phyloP scores from a whole-genome alignment of 2,113 vertebrate genomes.

The Polypterus bichir region DNA sequence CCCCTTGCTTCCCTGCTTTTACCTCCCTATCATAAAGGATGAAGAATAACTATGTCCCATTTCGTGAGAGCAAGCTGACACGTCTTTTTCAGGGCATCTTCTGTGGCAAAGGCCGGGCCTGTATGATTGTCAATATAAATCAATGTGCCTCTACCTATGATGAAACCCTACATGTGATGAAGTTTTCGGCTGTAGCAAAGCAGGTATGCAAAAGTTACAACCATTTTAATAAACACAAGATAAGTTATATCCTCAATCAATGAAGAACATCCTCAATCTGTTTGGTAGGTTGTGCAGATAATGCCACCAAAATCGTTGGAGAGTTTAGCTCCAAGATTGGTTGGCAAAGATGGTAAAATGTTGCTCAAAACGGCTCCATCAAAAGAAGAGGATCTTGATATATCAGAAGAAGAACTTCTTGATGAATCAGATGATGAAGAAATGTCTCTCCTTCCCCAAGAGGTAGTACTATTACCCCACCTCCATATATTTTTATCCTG shows the following conservation, averaged over 20 bases:
- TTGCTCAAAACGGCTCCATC: constrained; percentile 35
- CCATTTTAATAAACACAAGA: too few species aligned
- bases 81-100: constrained; percentile 77
- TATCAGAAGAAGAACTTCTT: constrained; percentile 45
- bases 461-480: constrained; percentile 34
- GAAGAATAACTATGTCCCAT: constrained; percentile 53
- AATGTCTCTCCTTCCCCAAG: constrained; percentile 60
- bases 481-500: too few species aligned
- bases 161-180: constrained; percentile 78
- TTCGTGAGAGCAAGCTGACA: constrained; percentile 79
- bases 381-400: constrained; percentile 36
- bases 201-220: constrained; percentile 42
- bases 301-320: constrained; percentile 46
- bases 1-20: background rate
- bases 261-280: background rate
- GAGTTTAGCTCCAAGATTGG: constrained; percentile 40
- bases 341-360: constrained; percentile 43
- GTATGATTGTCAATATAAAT: constrained; percentile 79
- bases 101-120: constrained; percentile 66
- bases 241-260: too few species aligned
- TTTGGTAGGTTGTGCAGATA: constrained; percentile 62
- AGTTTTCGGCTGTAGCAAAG: constrained; percentile 75
- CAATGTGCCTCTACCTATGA: constrained; percentile 72
- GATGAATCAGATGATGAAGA: constrained; percentile 63
- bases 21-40: constrained; percentile 23